Base-by-base conservation (phyloP, 2,113 vertebrate species). In the Erpornis zantholeuca region DNA sequence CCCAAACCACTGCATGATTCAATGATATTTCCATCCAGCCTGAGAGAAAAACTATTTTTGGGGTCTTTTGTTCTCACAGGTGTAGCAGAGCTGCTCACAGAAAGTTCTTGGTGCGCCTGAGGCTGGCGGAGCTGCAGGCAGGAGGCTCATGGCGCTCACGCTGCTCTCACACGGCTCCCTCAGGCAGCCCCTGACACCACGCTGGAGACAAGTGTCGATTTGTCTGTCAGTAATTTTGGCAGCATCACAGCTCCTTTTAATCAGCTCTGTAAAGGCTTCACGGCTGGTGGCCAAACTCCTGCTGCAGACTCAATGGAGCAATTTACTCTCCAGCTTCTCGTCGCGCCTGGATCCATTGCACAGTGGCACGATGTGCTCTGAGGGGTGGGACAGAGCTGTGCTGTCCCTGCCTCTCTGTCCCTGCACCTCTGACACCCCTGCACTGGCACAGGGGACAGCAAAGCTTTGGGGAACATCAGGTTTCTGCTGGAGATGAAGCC, bases 351-450 rank as follows among this genome's bases (percentile, higher is more conserved):
- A 19, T 52, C 71, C 13, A 7, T 17, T 3, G 72, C 80, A 3
- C 0, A 1, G 6, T 0, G 10, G 35, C 20, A 10, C 1, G 1
- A 1, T 6, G 86, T 6, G 4, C 0, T 22, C 42, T 6, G 52
- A 40, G 52, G 28, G 5, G 10, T 12, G 17, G 2, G 23, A 64
- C n/a, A 36, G 93, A 82, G 78, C 71, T 10, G 3, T 23, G 49
- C 57, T 84, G 45, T 24, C 36, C 36, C 68, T 63, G 47, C 24
- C 6, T 3, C 79, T 25, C 64, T 57, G 23, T 35, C 45, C 50
- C 72, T 35, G 2, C 15, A 23, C 3, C 53, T 4, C 50, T 35
- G n/a, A 5, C 52, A 23, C 6, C 28, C 38, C 73, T 56, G 47
- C 52, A 6, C 29, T 29, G 65, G 29, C 21, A 18, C 27, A 7